These are phyloP conservation scores for Cheirogaleus medius DNA, from an alignment of 2,113 vertebrate species.

Conservation along the genomic window DNA sequence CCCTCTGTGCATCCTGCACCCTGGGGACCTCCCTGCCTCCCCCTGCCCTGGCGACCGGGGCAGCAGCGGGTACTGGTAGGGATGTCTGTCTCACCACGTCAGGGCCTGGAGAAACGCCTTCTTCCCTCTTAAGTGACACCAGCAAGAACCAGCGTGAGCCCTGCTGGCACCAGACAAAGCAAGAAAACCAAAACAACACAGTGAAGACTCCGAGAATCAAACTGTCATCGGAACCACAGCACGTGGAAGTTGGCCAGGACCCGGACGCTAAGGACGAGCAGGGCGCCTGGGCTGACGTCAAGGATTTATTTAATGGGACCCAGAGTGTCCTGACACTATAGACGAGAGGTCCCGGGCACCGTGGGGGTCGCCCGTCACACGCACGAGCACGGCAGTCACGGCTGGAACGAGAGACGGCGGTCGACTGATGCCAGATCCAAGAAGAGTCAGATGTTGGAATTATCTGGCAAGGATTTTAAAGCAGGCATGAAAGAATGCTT, in stretches of 20 bases:
- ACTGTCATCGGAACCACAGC: fast-evolving
- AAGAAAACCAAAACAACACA: neutral
- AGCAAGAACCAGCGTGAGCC: fast-evolving
- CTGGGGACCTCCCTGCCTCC: fast-evolving
- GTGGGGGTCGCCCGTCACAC: too few species aligned
- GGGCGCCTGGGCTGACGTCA: fast-evolving
- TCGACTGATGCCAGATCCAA: fast-evolving
- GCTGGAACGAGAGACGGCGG: neutral
- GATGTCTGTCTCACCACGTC: fast-evolving
- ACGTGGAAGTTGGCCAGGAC: fast-evolving
- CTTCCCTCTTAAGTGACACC: too few species aligned
- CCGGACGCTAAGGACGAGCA: fast-evolving
- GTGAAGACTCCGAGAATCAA: too few species aligned
- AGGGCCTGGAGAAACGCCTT: neutral
- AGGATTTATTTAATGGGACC: fast-evolving
- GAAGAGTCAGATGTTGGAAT: fast-evolving
- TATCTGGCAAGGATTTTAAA: too few species aligned
- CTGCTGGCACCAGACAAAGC: neutral
- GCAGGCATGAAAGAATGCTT: neutral
- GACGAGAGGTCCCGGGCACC: neutral
- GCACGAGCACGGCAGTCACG: fast-evolving
- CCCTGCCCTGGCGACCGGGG: neutral
- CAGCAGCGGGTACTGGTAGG: fast-evolving
- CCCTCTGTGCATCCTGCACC: fast-evolving
- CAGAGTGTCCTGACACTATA: neutral